Conservation (phyloP, 2,888 invertebrate genomes). For the Acheta domesticus region DNA sequence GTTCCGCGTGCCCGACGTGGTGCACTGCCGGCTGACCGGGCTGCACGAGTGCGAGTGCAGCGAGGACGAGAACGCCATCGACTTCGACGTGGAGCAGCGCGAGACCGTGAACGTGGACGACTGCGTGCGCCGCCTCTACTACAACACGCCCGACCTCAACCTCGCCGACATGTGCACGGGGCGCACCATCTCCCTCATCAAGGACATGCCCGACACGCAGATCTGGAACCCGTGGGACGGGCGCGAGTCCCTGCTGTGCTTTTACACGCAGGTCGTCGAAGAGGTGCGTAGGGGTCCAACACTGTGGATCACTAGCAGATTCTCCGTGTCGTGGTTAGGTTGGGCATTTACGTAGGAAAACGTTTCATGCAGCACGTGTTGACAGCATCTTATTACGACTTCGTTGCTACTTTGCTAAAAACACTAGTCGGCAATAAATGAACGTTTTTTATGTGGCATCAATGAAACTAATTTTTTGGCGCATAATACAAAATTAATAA, state of each 20-base stretch:
- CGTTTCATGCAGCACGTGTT: too few relatives aligned
- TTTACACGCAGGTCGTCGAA: too few relatives aligned
- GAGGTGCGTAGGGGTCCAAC: too few relatives aligned
- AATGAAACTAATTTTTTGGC: too few relatives aligned
- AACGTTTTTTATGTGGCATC: too few relatives aligned
- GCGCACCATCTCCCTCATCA: not conserved
- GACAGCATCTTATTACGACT: too few relatives aligned
- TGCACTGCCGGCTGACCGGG: not conserved
- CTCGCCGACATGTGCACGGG: not conserved
- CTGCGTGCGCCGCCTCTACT: not conserved
- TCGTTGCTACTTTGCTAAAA: too few relatives aligned
- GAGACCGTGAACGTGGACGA: not conserved
- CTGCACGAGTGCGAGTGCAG: not conserved
- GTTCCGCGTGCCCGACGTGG: not conserved
- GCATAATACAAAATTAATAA: too few relatives aligned
- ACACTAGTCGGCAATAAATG: too few relatives aligned
- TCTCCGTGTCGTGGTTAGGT: too few relatives aligned
- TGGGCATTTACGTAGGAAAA: too few relatives aligned
- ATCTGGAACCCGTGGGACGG: slow-evolving; percentile 1
- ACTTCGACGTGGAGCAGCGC: not conserved
- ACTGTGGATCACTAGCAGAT: too few relatives aligned
- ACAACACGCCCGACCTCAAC: not conserved
- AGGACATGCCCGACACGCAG: not conserved
- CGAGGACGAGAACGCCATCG: not conserved
- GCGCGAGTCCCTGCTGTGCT: not conserved